These are phyloP conservation scores for Ellobius talpinus DNA, from an alignment of 2,113 vertebrate genomes.

Conservation along the genomic window DNA sequence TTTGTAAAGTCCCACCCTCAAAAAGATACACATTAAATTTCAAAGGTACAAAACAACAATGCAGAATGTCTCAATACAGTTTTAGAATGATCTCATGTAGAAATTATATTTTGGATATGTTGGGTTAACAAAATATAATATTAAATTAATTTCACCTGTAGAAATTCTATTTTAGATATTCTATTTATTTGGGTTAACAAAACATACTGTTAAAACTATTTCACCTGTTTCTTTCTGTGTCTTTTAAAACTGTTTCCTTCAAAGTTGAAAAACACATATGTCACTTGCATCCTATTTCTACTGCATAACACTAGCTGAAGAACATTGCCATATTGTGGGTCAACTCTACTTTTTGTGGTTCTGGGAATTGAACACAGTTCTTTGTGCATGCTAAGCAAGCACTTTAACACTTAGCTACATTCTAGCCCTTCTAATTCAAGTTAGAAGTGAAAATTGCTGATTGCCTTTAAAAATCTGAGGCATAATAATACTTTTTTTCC, in stretches of 20 bases:
- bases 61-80: conserved; percentile 9
- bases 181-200: neutral
- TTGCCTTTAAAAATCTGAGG: neutral
- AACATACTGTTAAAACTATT: conserved; percentile 2
- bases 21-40: neutral
- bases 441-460: conserved; percentile 14
- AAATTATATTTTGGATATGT: conserved; percentile 16
- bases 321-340: neutral
- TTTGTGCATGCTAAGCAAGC: neutral
- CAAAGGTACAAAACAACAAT: neutral
- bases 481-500: neutral
- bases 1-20: neutral
- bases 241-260: neutral
- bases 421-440: neutral
- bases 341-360: too few species aligned
- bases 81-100: neutral
- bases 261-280: neutral
- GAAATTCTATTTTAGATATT: conserved; percentile 5
- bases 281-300: neutral
- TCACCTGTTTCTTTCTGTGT: conserved; percentile 3
- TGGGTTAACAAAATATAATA: conserved; percentile 4
- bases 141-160: conserved; percentile 24
- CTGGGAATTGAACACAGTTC: neutral
- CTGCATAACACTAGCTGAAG: neutral
- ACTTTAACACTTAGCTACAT: neutral